These are phyloP conservation scores for Kryptolebias ocellatus DNA, from an alignment of 2,797 vertebrate species.

Conservation along the genomic window DNA sequence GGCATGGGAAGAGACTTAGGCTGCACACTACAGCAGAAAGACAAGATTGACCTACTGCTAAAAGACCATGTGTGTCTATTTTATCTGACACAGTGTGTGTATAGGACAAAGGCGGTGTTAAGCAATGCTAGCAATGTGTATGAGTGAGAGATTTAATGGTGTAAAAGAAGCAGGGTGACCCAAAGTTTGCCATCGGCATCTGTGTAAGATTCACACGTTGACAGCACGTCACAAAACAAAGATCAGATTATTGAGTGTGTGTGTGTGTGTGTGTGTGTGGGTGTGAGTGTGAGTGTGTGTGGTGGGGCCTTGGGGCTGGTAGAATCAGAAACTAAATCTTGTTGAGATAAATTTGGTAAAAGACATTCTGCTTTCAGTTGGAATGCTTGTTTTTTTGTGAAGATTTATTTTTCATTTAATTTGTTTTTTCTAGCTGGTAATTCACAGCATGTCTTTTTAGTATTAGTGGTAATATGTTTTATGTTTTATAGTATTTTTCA, in stretches of 20 bases:
- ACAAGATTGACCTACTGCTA: constrained; percentile 63
- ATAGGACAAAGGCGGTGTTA: constrained; percentile 71
- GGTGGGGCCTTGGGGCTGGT: background rate
- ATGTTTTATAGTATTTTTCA: background rate
- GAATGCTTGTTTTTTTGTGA: background rate
- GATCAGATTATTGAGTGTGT: constrained; percentile 63
- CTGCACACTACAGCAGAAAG: constrained; percentile 66
- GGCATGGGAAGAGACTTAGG: constrained; percentile 87
- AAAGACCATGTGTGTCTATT: constrained; percentile 47
- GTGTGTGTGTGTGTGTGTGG: constrained; percentile 37
- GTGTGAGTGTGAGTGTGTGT: constrained; percentile 40
- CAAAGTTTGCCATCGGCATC: constrained; percentile 64
- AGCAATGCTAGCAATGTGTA: constrained; percentile 66
- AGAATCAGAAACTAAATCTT: constrained; percentile 37
- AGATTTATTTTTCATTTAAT: background rate
- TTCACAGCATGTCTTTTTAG: background rate
- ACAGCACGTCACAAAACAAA: constrained; percentile 78
- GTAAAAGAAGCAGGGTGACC: constrained; percentile 71
- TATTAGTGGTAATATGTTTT: background rate
- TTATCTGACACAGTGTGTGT: constrained; percentile 59
- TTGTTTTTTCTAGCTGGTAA: background rate
- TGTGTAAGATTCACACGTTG: constrained; percentile 74
- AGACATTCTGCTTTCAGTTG: constrained; percentile 8
- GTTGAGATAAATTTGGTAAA: constrained; percentile 41
- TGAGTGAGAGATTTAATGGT: constrained; percentile 70